A percentile compares a stretch with the other conserved stretches of the same genome.
Conservation (phyloP, 64 coral and sea anemone genomes). For the Astreopora myriophthalma region DNA sequence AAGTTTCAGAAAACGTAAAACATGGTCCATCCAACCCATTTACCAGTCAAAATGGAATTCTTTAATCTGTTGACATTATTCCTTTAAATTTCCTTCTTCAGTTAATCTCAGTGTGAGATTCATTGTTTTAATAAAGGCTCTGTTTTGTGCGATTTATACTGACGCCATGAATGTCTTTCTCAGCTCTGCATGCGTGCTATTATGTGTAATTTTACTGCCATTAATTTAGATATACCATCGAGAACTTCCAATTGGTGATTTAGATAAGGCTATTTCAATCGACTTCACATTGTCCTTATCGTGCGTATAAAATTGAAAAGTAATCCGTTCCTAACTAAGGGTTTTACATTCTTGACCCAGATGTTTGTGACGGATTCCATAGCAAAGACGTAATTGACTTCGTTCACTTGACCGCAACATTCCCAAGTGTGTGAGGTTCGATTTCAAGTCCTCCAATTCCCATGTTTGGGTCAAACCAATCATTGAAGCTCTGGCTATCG, state of each 20-base stretch:
- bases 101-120: constrained; percentile 9
- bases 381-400: neutral
- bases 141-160: neutral
- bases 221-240: neutral
- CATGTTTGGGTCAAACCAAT: too few species aligned
- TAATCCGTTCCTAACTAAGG: neutral
- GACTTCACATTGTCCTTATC: neutral
- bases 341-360: neutral
- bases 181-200: neutral
- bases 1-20: neutral
- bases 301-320: neutral
- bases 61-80: neutral
- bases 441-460: neutral
- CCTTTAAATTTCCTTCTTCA: neutral
- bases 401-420: neutral
- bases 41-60: too few species aligned
- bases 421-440: neutral
- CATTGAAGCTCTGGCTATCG: too few species aligned
- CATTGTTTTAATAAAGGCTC: neutral
- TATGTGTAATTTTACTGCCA: neutral
- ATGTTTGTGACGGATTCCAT: neutral
- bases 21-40: too few species aligned
- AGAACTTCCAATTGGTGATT: neutral
- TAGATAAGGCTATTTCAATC: neutral
- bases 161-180: too few species aligned